phyloP scores from a whole-genome alignment of 2,888 invertebrate species.

The Chymomyza fuscimana region DNA sequence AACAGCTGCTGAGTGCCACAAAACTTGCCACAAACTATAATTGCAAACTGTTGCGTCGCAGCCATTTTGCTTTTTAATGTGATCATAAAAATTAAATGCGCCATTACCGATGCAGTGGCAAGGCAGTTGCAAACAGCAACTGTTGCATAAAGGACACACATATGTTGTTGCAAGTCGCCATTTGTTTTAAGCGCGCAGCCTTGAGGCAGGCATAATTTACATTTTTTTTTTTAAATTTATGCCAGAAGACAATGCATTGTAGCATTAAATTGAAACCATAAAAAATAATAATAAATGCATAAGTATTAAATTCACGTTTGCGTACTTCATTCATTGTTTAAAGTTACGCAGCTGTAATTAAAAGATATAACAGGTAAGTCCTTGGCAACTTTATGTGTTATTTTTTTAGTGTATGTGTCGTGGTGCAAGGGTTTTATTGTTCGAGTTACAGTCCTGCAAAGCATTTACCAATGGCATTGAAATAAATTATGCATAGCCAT shows the following conservation, averaged over 20 bases:
- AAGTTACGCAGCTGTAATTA: neutral
- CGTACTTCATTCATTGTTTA: too few relatives aligned
- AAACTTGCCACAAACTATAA: slow-evolving; percentile 49
- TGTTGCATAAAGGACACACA: slow-evolving; percentile 46
- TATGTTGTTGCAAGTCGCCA: slow-evolving; percentile 14
- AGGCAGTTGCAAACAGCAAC: slow-evolving; percentile 36
- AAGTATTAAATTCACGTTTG: too few relatives aligned
- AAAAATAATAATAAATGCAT: neutral
- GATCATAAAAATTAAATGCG: slow-evolving; percentile 21
- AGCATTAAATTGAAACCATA: neutral
- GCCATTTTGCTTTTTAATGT: slow-evolving; percentile 50
- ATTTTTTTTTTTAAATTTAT: slow-evolving; percentile 35
- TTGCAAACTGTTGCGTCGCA: slow-evolving; percentile 70
- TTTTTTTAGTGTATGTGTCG: neutral
- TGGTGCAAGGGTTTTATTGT: too few relatives aligned
- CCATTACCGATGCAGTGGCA: slow-evolving; percentile 27
- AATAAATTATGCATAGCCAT: neutral
- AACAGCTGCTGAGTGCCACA: neutral
- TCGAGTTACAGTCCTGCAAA: neutral
- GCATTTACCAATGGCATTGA: neutral
- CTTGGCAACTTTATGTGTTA: neutral
- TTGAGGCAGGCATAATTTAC: slow-evolving; percentile 50
- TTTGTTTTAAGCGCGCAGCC: slow-evolving; percentile 56
- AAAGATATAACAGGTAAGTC: neutral
- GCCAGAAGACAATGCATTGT: slow-evolving; percentile 15